Evolutionary conservation across 2,113 vertebrate genomes (phyloP).

Genomic region (Passer domesticus): DNA sequence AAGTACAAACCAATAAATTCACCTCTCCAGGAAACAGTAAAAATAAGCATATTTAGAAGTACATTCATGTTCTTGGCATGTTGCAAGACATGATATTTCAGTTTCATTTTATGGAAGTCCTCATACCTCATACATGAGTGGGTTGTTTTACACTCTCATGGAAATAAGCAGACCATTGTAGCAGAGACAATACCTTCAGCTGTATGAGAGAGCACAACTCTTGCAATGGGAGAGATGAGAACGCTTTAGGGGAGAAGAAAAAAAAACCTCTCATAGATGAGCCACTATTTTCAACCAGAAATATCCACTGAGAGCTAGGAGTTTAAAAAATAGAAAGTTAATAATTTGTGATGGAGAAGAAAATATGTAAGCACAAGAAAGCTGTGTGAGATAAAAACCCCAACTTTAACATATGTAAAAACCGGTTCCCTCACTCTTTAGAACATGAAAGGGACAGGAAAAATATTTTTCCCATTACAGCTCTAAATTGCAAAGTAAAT

Average conservation of each 20-base stretch:
- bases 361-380: not conserved
- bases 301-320: not conserved
- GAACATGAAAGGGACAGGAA: not conserved
- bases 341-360: not conserved
- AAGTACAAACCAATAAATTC: not conserved
- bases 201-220: not conserved
- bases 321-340: not conserved
- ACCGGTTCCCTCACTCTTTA: not conserved
- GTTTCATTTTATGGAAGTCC: not conserved
- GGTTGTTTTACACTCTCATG: not conserved
- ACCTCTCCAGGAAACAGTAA: not conserved
- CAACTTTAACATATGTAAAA: not conserved
- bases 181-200: not conserved
- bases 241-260: not conserved
- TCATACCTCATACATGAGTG: not conserved
- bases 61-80: not conserved
- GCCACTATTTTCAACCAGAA: not conserved
- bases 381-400: rapidly evolving
- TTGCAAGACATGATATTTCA: not conserved
- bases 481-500: not conserved
- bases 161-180: not conserved
- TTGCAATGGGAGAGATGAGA: not conserved
- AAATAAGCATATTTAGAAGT: not conserved
- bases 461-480: not conserved
- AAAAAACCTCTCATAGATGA: not conserved